phyloP scores from a whole-genome alignment of 2,113 vertebrate species.

The Jacana jacana region DNA sequence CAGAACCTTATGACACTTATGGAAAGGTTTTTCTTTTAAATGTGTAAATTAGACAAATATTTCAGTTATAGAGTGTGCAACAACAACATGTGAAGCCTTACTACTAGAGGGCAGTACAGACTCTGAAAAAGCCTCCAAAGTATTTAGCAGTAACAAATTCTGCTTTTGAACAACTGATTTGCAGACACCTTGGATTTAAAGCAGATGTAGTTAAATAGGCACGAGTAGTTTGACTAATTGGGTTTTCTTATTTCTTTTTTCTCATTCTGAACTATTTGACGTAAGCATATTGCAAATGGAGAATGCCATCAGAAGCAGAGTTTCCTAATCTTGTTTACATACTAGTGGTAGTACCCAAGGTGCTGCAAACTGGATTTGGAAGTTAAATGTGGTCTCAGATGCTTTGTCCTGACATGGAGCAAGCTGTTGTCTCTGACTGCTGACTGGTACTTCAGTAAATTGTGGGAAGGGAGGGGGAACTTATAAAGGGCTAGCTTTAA shows the following conservation, averaged over 20 bases:
- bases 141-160: neutral
- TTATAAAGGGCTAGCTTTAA: neutral
- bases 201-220: neutral
- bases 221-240: neutral
- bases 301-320: neutral
- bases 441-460: neutral
- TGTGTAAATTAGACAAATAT: neutral
- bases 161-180: neutral
- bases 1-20: rapidly evolving
- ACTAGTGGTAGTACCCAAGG: too few species aligned
- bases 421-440: neutral
- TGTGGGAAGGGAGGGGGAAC: neutral
- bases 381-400: neutral
- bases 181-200: neutral
- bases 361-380: neutral
- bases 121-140: neutral
- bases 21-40: neutral
- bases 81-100: neutral
- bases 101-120: neutral
- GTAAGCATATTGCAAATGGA: neutral
- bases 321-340: neutral
- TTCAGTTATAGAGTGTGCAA: neutral
- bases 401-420: neutral
- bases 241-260: neutral
- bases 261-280: neutral